Evolutionary conservation across 2,888 invertebrate species (phyloP), one percentile per base, ranked within the genome.

Genomic region (Morpho achilles): DNA sequence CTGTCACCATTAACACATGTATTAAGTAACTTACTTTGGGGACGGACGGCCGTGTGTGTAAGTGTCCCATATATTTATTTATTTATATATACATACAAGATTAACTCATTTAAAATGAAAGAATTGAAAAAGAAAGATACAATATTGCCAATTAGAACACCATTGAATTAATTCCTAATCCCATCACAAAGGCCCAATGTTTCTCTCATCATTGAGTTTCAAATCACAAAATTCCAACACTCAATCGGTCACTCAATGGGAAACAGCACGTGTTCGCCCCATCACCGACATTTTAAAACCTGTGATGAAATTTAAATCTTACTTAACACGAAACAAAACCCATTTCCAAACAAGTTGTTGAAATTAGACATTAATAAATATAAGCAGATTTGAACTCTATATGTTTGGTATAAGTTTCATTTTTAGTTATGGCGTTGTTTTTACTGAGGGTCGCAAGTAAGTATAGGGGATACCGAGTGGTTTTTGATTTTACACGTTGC

Each of bases 211-310:
- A 46, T 53, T 8, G 10, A 53, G 46, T 41, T 56, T 23, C 39
- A 54, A 59, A 50, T 50, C 59, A 44, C 10, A 7, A 44, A 48
- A 59, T 59, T 59, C 59, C 59, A 9, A n/a, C 52, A 59, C 56
- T 56, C 53, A 44, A 46, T 47, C 57, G 57, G 60, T 60, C 60
- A 60, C 47, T 57, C 50, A 9, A 60, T 57, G 60, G 60, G 60
- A 60, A 60, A 50, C 53, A 44, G 53, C 60, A 60, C 60, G 57
- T 60, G 60, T 57, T 47, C 55, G 32, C 59, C 56, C 59, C 52
- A 44, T 45, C 40, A 16, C 46, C 7, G 53, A 44, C 53, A 46
- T 46, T 53, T 53, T 53, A 22, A 16, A 16, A 10, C 6, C 6
- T 1, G 32, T 32, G 5, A 5, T 8, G 39, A 44, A 16, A 45